These are phyloP conservation scores for Xiphorhynchus erythropygius DNA, from an alignment of 2,797 vertebrate genomes.

Conservation along the genomic window DNA sequence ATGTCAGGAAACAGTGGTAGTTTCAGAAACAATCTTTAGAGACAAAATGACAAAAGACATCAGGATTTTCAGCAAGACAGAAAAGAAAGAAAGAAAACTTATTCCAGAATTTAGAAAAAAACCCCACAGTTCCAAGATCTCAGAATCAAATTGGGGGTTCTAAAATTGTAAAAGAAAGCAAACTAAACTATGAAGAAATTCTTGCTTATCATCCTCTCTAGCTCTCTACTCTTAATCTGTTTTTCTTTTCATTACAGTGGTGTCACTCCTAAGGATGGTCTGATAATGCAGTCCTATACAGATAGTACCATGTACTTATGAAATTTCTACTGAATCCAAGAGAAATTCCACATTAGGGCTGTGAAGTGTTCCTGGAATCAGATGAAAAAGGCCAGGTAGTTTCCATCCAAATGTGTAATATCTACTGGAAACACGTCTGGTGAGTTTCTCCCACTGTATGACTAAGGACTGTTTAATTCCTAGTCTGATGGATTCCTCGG, in stretches of 20 bases:
- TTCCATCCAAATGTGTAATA: not conserved
- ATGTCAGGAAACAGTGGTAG: slow-evolving; percentile 3
- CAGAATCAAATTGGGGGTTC: not conserved
- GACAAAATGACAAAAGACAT: not conserved
- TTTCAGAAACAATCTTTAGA: not conserved
- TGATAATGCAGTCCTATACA: not conserved
- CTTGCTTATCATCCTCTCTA: not conserved
- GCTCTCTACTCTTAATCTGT: not conserved
- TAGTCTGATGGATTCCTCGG: not conserved
- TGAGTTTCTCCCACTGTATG: not conserved
- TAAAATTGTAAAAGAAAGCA: not conserved
- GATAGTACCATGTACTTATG: not conserved
- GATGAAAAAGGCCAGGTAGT: not conserved
- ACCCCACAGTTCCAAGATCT: not conserved
- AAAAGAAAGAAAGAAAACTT: not conserved
- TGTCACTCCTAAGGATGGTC: not conserved
- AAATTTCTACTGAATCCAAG: not conserved
- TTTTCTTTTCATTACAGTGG: not conserved
- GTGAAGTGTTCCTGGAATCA: not conserved
- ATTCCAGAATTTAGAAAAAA: not conserved
- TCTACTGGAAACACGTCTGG: not conserved
- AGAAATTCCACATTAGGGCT: not conserved
- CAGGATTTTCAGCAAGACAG: not conserved
- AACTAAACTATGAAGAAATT: not conserved
- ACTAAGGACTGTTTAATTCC: not conserved